Base-by-base conservation (phyloP, 2,888 invertebrate species). In the Altica lythri region DNA sequence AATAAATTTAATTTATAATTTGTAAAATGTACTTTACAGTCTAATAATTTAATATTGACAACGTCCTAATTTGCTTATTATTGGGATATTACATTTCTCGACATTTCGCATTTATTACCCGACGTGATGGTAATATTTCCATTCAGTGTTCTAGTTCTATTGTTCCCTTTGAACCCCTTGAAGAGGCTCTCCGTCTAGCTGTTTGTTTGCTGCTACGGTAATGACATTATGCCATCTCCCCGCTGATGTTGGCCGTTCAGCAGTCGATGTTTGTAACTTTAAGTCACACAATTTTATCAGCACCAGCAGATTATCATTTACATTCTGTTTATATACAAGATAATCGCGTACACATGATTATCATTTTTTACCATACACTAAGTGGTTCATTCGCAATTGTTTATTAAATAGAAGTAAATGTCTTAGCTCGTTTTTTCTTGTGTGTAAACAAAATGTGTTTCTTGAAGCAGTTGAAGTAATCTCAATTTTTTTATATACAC, bases 171-270 rank as follows among this genome's bases (percentile, higher is more conserved):
- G 44, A 42, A 50, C 44, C 54, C 59, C 38, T 48, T 55, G 46
- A 58, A 46, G 59, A 57, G 61, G 62, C 62, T 61, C 61, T 61
- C 61, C 61, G 60, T 56, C 53, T 60, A 57, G 60, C 47, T 60
- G 57, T 60, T 60, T 57, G 56, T 59, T 59, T 59, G 55, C 64
- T 62, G 58, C 57, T 57, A 60, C 61, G 64, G 61, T 49, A 29
- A 35, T 57, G 53, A 59, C 61, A 53, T 55, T 48, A 44, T 40
- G 58, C 56, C 60, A 54, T 61, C 62, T 64, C 64, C 61, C 58
- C 62, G 55, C 54, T 56, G 34, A 57, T 57, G 59, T 55, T 40
- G 32, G 48, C 54, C 60, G 59, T 55, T 38, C 47, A 57, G 62
- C 64, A 57, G 62, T 60, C 51, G 56, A 60, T 62, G 57, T 62